These are phyloP conservation scores for Dendrolimus houi DNA, from an alignment of 2,888 invertebrate species.

Conservation along the genomic window DNA sequence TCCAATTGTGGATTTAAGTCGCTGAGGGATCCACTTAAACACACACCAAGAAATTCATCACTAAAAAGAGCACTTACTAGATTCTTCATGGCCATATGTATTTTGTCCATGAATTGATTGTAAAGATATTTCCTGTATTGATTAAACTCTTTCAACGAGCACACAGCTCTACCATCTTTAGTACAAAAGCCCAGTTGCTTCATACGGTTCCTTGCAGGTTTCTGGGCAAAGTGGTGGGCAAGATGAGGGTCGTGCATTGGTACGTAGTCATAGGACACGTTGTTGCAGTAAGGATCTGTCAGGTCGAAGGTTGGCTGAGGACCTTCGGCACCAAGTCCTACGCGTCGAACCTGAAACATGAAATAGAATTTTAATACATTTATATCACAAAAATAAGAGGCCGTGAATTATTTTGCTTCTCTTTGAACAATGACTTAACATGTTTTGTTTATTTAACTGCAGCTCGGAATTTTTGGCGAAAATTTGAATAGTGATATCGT, in stretches of 20 bases:
- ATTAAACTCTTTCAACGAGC: conserved; percentile 79
- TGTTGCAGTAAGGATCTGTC: conserved; percentile 63
- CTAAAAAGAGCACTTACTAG: conserved; percentile 31
- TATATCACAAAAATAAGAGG: not conserved
- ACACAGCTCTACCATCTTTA: conserved; percentile 76
- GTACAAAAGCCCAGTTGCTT: conserved; percentile 74
- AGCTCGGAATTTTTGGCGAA: too few species aligned
- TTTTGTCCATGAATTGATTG: conserved; percentile 71
- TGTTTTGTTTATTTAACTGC: too few species aligned
- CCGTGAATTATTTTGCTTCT: not conserved
- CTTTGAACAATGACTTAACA: conserved; percentile 10
- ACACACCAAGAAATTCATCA: too few species aligned
- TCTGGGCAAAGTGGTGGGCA: conserved; percentile 65
- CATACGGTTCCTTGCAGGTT: conserved; percentile 53
- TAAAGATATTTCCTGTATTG: conserved; percentile 78
- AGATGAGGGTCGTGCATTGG: conserved; percentile 77
- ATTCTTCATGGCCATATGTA: conserved; percentile 57
- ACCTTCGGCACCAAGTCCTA: conserved; percentile 43
- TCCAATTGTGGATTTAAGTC: too few species aligned
- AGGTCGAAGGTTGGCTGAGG: conserved; percentile 55
- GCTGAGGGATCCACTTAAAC: too few species aligned
- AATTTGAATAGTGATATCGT: too few species aligned
- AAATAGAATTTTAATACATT: not conserved
- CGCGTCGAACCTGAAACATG: conserved; percentile 44
- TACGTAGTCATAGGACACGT: conserved; percentile 71